These are phyloP conservation scores for Physocephala rufipes DNA, from an alignment of 2,888 invertebrate genomes.

Conservation along the genomic window DNA sequence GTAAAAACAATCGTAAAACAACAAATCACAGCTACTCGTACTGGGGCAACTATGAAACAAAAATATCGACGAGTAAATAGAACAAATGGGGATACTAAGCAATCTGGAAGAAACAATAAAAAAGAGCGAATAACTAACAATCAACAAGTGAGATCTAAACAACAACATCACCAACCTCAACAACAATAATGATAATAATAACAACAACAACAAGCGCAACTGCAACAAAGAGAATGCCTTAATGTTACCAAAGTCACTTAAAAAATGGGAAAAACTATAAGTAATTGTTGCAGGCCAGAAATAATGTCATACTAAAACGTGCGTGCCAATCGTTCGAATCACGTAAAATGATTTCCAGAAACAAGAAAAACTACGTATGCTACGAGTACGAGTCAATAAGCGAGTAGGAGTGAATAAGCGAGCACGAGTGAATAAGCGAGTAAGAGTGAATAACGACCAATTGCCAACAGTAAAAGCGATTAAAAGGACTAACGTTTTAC, in stretches of 20 bases:
- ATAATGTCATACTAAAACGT: constrained; percentile 36
- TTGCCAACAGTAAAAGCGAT: too few relatives aligned
- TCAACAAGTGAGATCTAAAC: constrained; percentile 16
- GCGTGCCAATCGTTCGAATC: constrained; percentile 50
- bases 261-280: constrained; percentile 36
- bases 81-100: background rate
- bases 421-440: background rate
- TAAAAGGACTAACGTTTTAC: too few relatives aligned
- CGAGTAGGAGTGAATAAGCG: too few relatives aligned
- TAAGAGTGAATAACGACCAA: background rate
- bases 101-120: too few relatives aligned
- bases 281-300: constrained; percentile 39
- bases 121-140: too few relatives aligned
- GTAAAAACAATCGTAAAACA: constrained; percentile 46
- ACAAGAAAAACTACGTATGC: constrained; percentile 35
- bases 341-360: constrained; percentile 47
- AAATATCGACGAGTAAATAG: constrained; percentile 9
- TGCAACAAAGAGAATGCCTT: too few relatives aligned
- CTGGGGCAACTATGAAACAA: constrained; percentile 5
- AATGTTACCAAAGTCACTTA: too few relatives aligned
- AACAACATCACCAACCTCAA: background rate
- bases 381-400: too few relatives aligned
- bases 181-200: constrained; percentile 24
- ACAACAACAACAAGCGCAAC: constrained; percentile 18
- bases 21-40: constrained; percentile 30